Conservation (phyloP, 2,888 invertebrate species). For the Phalera bucephala region DNA sequence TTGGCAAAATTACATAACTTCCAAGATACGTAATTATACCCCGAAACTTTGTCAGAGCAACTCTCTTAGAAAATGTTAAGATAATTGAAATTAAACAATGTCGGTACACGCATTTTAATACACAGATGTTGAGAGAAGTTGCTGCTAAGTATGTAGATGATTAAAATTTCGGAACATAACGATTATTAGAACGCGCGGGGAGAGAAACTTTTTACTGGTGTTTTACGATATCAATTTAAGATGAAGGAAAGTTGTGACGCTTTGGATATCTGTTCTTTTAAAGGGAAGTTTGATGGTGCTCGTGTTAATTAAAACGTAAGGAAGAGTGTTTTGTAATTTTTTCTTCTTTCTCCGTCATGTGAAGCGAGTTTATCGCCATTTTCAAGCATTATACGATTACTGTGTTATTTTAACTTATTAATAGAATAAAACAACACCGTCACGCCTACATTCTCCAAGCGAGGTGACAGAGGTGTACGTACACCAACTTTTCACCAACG, state of each 20-base stretch:
- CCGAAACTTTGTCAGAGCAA: conserved; percentile 12
- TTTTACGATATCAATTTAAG: not conserved
- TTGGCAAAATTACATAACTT: conserved; percentile 14
- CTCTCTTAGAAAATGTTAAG: conserved; percentile 6
- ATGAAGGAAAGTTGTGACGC: not conserved
- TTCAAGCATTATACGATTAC: no score
- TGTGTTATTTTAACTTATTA: no score
- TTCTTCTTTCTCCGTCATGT: no score
- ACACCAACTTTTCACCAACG: no score
- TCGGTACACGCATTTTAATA: conserved; percentile 1
- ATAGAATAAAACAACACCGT: no score
- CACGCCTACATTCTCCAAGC: no score
- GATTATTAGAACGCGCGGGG: not conserved
- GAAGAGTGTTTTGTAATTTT: no score
- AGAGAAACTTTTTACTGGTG: not conserved
- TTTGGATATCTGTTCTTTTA: not conserved
- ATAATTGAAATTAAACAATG: conserved; percentile 14
- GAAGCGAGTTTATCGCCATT: no score
- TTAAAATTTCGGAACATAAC: not conserved
- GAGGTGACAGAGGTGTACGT: no score
- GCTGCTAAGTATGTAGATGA: not conserved
- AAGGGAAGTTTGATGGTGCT: no score
- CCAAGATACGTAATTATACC: conserved; percentile 15
- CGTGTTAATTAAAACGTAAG: no score
- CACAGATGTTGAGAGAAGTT: not conserved